These are phyloP conservation scores for Pemphredon lugubris DNA, from an alignment of 2,888 invertebrate genomes.

Conservation along the genomic window DNA sequence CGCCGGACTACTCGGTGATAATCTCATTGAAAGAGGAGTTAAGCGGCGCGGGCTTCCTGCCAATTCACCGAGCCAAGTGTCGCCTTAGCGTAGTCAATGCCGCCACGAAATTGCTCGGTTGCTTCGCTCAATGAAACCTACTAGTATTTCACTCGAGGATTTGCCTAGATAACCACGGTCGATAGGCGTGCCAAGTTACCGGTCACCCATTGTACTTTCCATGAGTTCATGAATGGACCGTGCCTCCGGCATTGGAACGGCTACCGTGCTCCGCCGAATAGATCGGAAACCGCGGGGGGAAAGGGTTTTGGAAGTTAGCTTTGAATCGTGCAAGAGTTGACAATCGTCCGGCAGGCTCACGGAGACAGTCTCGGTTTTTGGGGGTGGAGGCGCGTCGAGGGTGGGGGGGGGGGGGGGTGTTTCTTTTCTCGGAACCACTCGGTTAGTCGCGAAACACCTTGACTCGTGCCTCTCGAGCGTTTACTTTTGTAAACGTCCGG, in stretches of 20 bases:
- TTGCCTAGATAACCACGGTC: conserved; percentile 67
- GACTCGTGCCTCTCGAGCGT: too few relatives aligned
- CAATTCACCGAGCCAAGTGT: conserved; percentile 76
- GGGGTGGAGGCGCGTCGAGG: too few relatives aligned
- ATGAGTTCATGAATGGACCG: conserved; percentile 60
- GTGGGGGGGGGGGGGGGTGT: too few relatives aligned
- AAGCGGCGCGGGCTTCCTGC: conserved; percentile 76
- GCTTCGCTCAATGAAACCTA: conserved; percentile 66
- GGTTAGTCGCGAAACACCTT: too few relatives aligned
- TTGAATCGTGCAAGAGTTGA: conserved; percentile 42
- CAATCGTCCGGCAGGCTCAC: conserved; percentile 46
- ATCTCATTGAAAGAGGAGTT: conserved; percentile 76
- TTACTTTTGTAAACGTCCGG: conserved; percentile 34
- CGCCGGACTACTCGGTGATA: conserved; percentile 68
- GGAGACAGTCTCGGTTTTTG: too few relatives aligned
- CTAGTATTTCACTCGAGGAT: conserved; percentile 64
- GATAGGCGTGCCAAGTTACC: conserved; percentile 64
- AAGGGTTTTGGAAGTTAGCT: conserved; percentile 48
- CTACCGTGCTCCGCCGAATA: conserved; percentile 57
- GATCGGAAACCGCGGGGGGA: conserved; percentile 55
- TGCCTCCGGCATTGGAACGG: conserved; percentile 34
- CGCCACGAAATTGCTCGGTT: conserved; percentile 64
- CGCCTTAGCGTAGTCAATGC: conserved; percentile 67
- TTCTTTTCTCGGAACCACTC: too few relatives aligned
- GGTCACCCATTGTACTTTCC: conserved; percentile 48